These are phyloP conservation scores for Todiramphus saurophagus DNA, from an alignment of 2,113 vertebrate genomes.

Conservation along the genomic window DNA sequence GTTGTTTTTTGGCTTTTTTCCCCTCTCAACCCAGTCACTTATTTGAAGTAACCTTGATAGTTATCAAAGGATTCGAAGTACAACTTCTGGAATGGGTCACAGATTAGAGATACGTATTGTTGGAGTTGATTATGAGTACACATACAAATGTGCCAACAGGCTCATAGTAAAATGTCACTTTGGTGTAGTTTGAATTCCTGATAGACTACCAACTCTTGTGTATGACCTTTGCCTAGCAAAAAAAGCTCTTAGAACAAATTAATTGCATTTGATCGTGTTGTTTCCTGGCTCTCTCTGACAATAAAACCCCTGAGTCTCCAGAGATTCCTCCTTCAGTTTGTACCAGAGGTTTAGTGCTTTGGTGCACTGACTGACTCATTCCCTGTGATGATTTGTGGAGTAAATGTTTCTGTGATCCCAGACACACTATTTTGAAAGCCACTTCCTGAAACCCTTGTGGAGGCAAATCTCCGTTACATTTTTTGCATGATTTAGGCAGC, in stretches of 20 bases:
- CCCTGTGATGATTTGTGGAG: neutral
- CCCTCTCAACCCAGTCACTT: too few species aligned
- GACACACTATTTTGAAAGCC: neutral
- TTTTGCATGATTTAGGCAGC: neutral
- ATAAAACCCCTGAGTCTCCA: neutral
- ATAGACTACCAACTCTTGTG: neutral
- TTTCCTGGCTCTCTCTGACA: neutral
- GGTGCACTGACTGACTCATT: neutral
- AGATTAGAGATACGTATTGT: fast-evolving
- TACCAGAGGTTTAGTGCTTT: neutral
- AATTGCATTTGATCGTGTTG: neutral
- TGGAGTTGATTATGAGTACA: neutral
- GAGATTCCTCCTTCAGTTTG: neutral
- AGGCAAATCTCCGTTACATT: neutral
- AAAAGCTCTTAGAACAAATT: neutral
- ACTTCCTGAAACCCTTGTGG: neutral
- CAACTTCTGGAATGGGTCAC: neutral
- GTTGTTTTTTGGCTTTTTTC: neutral
- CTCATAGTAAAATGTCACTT: neutral
- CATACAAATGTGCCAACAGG: neutral
- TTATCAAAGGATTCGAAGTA: neutral
- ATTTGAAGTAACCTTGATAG: neutral
- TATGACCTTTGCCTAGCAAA: neutral
- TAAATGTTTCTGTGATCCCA: neutral
- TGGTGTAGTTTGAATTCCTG: neutral